phyloP scores from a whole-genome alignment of 2,113 vertebrate species.

The Mungos mungo region DNA sequence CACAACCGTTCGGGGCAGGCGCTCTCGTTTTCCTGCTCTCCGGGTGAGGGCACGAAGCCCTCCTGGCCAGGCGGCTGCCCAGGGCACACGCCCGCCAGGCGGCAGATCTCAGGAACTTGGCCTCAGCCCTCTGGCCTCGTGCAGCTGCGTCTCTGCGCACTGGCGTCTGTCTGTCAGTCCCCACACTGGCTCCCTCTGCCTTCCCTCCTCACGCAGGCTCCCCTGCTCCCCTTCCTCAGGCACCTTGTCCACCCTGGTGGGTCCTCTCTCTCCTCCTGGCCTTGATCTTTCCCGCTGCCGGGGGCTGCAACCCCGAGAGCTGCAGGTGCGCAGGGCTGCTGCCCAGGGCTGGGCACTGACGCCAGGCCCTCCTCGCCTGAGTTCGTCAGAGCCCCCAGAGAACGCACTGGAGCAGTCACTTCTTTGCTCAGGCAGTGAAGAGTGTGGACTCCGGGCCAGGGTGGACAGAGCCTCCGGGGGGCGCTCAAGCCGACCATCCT shows the following conservation, averaged over 20 bases:
- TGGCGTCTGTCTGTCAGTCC: background rate
- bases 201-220: background rate
- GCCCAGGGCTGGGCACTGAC: background rate
- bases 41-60: background rate
- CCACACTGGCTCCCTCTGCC: rapidly evolving
- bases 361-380: background rate
- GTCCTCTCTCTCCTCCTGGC: background rate
- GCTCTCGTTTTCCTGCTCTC: background rate
- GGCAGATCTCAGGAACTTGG: background rate
- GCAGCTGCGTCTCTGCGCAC: rapidly evolving
- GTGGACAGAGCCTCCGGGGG: too few relatives aligned
- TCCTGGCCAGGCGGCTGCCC: background rate
- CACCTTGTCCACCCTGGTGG: too few relatives aligned
- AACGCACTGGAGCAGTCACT: background rate
- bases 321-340: background rate
- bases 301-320: background rate
- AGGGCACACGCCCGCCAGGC: background rate
- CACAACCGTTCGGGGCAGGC: too few relatives aligned
- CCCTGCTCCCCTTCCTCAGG: rapidly evolving
- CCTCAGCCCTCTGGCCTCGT: background rate
- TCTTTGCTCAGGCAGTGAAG: too few relatives aligned
- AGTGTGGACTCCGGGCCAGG: too few relatives aligned
- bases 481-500: too few relatives aligned
- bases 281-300: background rate
- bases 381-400: background rate